Base-by-base conservation (phyloP, 2,888 invertebrate species). In the Nymphalis c-album region DNA sequence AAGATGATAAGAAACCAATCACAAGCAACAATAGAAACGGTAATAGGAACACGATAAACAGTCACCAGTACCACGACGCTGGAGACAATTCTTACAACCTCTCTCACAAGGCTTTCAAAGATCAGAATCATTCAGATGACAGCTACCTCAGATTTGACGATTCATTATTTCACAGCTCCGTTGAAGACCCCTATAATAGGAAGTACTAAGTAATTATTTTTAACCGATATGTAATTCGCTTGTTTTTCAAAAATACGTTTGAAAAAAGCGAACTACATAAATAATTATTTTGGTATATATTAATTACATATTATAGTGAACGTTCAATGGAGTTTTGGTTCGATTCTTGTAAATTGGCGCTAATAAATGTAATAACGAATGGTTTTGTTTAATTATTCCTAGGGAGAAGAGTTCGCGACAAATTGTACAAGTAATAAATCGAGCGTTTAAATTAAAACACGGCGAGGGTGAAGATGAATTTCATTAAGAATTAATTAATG, bases 401-500 rank as follows among this genome's bases (percentile, higher is more conserved):
- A 73, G 74, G 74, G 75, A 63, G 73, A 74, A 71, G 80, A 80
- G 81, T 74, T 76, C 75, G 85, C 89, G 91, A 91, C 91, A 91
- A 91, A 91, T 91, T 91, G 90, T 88, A 85, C 90, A 80, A 85
- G 90, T 81, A 88, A 92, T 91, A 92, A 92, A 92, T 92, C 88
- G 87, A 83, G 80, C 85, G 79, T 88, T 90, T 86, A 91, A 91
- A 88, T 92, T 91, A 91, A 91, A 91, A 87, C 88, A 83, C 83
- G 84, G 78, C 22, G 87, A 86, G 91, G 91, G 92, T 86, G 91
- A 90, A 92, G 92, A 92, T 91, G 91, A 91, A 92, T 92, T 92
- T 91, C 92, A 92, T 91, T 92, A 91, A 92, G 92, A 91, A 91
- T 91, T 92, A 92, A 92, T 92, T 92, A 92, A 92, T 92, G 92